phyloP scores from a whole-genome alignment of 2,888 invertebrate genomes.

The Abrostola triplasia region DNA sequence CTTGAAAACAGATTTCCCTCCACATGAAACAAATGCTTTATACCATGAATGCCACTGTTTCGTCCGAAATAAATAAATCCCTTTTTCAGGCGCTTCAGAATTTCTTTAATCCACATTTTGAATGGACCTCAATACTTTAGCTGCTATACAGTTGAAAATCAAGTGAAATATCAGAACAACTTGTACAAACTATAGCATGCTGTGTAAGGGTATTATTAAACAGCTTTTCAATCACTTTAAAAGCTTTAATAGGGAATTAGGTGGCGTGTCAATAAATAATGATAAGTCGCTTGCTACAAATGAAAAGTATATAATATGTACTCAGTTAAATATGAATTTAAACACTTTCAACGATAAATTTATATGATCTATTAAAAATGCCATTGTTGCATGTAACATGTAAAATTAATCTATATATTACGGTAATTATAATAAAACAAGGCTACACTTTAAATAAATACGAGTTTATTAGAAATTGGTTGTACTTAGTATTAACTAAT shows the following conservation, averaged over 20 bases:
- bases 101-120: conserved; percentile 28
- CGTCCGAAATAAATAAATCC: conserved; percentile 69
- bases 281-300: too few species aligned
- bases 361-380: too few species aligned
- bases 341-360: too few species aligned
- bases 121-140: conserved; percentile 8
- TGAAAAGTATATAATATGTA: too few species aligned
- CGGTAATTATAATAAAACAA: too few species aligned
- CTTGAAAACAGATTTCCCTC: conserved; percentile 84
- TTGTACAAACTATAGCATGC: conserved; percentile 33
- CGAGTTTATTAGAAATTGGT: too few species aligned
- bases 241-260: conserved; percentile 46
- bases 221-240: conserved; percentile 58
- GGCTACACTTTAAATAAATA: too few species aligned
- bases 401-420: too few species aligned
- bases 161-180: conserved; percentile 6
- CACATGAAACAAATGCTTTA: conserved; percentile 86
- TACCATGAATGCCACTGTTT: conserved; percentile 85
- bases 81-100: conserved; percentile 27
- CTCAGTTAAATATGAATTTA: too few species aligned
- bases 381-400: too few species aligned
- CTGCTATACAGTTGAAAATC: conserved; percentile 18
- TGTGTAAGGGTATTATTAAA: conserved; percentile 27
- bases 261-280: conserved; percentile 30
- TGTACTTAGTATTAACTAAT: background rate